Evolutionary conservation across 2,888 invertebrate genomes (phyloP).

Genomic region (Patella pellucida): DNA sequence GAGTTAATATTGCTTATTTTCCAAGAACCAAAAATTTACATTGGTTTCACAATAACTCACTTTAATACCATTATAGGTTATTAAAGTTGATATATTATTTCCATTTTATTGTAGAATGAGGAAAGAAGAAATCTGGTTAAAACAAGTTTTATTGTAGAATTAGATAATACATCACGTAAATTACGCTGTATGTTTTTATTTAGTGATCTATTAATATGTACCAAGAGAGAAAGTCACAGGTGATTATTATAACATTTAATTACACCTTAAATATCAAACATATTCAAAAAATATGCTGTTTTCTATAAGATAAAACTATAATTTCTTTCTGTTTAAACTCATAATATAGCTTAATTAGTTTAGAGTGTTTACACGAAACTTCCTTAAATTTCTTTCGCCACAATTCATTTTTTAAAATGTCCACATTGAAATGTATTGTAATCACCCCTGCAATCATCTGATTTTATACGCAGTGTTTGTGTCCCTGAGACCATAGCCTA

Average conservation of each 20-base stretch:
- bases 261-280: background rate
- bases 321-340: background rate
- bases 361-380: too few species aligned
- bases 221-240: constrained; percentile 73
- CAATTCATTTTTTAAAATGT: too few species aligned
- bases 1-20: too few species aligned
- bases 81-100: background rate
- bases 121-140: constrained; percentile 84
- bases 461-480: too few species aligned
- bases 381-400: too few species aligned
- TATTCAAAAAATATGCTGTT: background rate
- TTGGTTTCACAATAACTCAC: too few species aligned
- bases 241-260: constrained; percentile 15
- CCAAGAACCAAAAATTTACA: background rate
- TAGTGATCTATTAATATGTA: constrained; percentile 94
- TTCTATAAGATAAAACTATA: background rate
- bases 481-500: too few species aligned
- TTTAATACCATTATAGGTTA: too few species aligned
- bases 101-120: constrained; percentile 43
- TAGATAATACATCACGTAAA: constrained; percentile 86
- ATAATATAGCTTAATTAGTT: too few species aligned
- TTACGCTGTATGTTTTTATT: constrained; percentile 92
- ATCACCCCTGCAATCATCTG: too few species aligned
- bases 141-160: constrained; percentile 94
- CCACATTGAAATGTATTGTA: too few species aligned